Percentiles rank a stretch among this genome's conserved stretches.
These are phyloP conservation scores for Cyaniris semiargus DNA, from an alignment of 2,888 invertebrate genomes.

Conservation along the genomic window DNA sequence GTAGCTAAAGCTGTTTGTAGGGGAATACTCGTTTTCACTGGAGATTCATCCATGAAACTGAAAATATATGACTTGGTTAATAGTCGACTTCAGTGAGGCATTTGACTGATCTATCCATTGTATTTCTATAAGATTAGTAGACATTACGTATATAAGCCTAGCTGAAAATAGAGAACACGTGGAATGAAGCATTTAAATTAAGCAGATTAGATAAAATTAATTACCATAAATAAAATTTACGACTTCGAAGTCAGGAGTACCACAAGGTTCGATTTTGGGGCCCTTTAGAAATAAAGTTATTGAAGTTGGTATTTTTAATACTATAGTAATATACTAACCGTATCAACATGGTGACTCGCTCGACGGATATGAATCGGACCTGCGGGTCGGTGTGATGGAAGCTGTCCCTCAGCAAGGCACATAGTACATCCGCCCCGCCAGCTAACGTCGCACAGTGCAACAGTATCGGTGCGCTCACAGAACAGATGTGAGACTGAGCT, in stretches of 20 bases:
- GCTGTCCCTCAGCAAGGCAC: constrained; percentile 96
- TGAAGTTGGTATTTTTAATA: neutral
- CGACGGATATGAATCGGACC: constrained; percentile 95
- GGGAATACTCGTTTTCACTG: constrained; percentile 89
- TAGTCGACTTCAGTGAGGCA: neutral
- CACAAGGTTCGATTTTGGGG: neutral
- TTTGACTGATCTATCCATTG: neutral
- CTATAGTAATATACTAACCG: constrained; percentile 55
- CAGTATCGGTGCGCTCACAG: constrained; percentile 94
- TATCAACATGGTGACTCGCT: constrained; percentile 95
- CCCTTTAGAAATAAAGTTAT: neutral
- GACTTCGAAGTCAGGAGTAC: neutral
- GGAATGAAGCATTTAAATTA: neutral
- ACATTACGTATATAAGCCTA: neutral
- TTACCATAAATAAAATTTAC: neutral
- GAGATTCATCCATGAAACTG: constrained; percentile 94
- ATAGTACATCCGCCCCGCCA: constrained; percentile 96
- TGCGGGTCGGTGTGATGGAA: constrained; percentile 96
- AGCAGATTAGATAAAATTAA: neutral
- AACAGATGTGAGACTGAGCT: constrained; percentile 95
- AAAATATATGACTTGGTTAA: neutral
- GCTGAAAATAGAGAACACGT: neutral
- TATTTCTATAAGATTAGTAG: neutral
- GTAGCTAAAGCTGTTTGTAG: constrained; percentile 97
- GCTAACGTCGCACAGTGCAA: constrained; percentile 97